Percentiles rank a stretch among this genome's conserved stretches.
These are phyloP conservation scores for Lathronympha strigana DNA, from an alignment of 2,888 invertebrate species.

Conservation along the genomic window DNA sequence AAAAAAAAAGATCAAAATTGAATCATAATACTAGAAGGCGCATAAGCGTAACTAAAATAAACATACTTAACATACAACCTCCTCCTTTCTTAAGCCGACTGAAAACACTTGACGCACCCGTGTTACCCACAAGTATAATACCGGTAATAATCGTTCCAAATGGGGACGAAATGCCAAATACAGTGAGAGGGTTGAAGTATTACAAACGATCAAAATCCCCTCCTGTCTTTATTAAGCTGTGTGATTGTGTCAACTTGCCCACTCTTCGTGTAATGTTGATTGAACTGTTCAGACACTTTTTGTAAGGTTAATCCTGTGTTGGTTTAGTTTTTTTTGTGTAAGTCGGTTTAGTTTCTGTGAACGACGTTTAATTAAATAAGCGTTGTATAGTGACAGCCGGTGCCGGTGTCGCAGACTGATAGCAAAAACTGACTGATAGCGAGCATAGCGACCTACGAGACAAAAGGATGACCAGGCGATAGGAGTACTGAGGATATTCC, in stretches of 20 bases:
- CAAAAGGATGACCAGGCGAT: slow-evolving; percentile 18
- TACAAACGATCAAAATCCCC: neutral
- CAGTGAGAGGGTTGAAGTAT: slow-evolving; percentile 10
- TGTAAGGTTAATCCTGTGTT: slow-evolving; percentile 26
- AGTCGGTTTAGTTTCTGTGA: slow-evolving; percentile 38
- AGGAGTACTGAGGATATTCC: neutral
- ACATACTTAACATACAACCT: too few species aligned
- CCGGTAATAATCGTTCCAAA: neutral
- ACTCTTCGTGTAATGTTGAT: slow-evolving; percentile 7
- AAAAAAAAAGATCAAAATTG: too few species aligned
- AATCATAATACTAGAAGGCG: too few species aligned
- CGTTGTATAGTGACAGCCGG: slow-evolving; percentile 65
- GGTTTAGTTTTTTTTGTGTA: slow-evolving; percentile 27
- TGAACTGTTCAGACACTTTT: slow-evolving; percentile 16
- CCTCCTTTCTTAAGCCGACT: too few species aligned
- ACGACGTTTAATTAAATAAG: slow-evolving; percentile 67
- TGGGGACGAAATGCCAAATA: neutral
- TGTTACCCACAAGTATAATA: neutral
- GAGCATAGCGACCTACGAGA: slow-evolving; percentile 44
- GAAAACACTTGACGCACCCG: neutral
- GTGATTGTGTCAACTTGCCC: slow-evolving; percentile 6
- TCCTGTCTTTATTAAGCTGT: neutral
- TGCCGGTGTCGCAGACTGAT: slow-evolving; percentile 62
- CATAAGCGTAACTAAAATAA: too few species aligned
- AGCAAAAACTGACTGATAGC: slow-evolving; percentile 62